phyloP scores from a whole-genome alignment of 2,113 vertebrate genomes.

The Formicarius rufipectus region DNA sequence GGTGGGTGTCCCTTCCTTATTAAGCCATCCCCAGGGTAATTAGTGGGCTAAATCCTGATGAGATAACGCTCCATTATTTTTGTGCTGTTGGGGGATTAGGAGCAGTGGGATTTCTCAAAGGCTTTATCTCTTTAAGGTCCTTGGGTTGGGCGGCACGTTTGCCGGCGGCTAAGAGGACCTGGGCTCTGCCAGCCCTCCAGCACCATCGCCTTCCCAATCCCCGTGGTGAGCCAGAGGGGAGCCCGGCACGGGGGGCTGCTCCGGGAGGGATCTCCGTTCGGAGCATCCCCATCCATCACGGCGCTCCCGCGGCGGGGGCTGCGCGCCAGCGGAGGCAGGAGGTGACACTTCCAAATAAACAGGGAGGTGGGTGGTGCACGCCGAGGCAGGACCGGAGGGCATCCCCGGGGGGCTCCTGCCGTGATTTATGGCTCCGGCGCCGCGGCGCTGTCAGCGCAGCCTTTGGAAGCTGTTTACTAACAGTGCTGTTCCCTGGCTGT shows the following conservation, averaged over 20 bases:
- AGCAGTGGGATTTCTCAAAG: constrained; percentile 40
- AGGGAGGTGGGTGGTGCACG: background rate
- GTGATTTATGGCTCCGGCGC: background rate
- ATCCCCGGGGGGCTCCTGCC: background rate
- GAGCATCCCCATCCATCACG: background rate
- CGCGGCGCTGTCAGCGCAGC: background rate
- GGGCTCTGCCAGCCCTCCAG: background rate
- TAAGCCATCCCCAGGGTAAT: constrained; percentile 34
- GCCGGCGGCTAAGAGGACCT: background rate
- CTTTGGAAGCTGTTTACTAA: background rate
- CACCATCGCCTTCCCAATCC: background rate
- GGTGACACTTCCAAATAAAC: constrained; percentile 32
- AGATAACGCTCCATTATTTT: constrained; percentile 59
- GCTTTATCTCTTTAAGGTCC: constrained; percentile 4
- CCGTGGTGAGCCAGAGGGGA: background rate
- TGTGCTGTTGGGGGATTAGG: constrained; percentile 52
- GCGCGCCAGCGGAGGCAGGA: background rate
- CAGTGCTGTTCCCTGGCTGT: background rate
- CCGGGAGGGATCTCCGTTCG: background rate
- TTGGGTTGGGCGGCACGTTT: background rate
- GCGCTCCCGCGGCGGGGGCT: background rate
- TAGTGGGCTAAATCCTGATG: constrained; percentile 39
- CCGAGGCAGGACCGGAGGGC: background rate
- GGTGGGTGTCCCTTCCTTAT: constrained; percentile 42
- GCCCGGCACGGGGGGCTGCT: background rate